Evolutionary conservation across 2,113 vertebrate species (phyloP).

Genomic region (Lepus europaeus): DNA sequence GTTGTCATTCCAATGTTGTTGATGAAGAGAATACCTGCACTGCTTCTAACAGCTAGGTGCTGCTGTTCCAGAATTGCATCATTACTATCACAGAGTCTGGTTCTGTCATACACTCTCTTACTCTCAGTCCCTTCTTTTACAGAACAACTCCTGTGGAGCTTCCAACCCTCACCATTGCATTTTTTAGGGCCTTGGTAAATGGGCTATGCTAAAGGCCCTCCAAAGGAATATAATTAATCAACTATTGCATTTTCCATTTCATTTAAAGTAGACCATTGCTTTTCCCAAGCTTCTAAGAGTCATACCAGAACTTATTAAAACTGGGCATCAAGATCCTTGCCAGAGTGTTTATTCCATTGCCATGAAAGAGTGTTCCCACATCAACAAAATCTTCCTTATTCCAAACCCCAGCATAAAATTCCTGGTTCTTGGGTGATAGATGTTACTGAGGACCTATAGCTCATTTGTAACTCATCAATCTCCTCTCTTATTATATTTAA

Average conservation of each 20-base stretch:
- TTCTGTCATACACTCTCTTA: background rate
- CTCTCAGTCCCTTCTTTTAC: background rate
- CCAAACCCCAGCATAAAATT: background rate
- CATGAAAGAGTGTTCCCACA: background rate
- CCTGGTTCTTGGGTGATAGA: background rate
- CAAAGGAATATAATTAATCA: background rate
- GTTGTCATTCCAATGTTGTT: too few species aligned
- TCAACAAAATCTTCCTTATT: conserved; percentile 15
- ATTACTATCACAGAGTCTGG: background rate
- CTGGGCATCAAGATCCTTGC: background rate
- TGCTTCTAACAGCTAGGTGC: background rate
- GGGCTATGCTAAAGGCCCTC: background rate
- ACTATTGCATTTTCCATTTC: conserved; percentile 15
- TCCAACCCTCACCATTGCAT: background rate
- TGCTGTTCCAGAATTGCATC: background rate
- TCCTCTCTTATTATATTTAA: background rate
- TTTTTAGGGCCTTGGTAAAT: background rate
- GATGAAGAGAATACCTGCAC: too few species aligned
- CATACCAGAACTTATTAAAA: background rate
- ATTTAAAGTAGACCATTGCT: background rate
- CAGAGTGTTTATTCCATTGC: background rate
- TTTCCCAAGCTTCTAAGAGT: conserved; percentile 20
- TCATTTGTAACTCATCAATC: background rate
- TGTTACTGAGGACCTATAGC: background rate
- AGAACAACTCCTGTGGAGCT: background rate